Base-by-base conservation (phyloP, 2,113 vertebrate genomes). In the Arizona elegans region DNA sequence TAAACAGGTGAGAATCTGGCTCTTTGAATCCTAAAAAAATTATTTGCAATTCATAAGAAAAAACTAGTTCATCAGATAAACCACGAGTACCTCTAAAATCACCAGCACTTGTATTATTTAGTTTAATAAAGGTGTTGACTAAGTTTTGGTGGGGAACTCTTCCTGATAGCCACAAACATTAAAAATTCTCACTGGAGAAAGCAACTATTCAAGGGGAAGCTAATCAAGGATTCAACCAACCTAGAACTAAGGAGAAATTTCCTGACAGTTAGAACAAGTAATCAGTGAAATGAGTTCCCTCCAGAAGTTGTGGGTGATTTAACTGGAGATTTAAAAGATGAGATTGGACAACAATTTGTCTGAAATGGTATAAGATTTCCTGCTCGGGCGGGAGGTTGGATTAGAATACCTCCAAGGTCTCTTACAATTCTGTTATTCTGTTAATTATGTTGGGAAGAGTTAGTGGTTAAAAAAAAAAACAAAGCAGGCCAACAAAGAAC, bases 1-100 rank as follows among this genome's bases (percentile, higher is more conserved):
- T 97, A 99, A 99, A 96, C 99, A 99, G 98, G 99, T 99, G 93
- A 97, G 98, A 95, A 4, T 58, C 50, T 62, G 29, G 23, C 90
- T 93, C 91, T 24, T 56, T 65, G 21, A 88, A 58, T 90, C 52
- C 52, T 91, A 93, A 92, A 58, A 58, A 95, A 26, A 53, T 59
- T 91, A 43, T 53, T 81, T 21, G 33, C 33, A 81, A 81, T 54
- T 91, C 26, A 52, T 0, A n/a, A 85, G 88, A 23, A 91, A 5
- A 15, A 0, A 0, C 5, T 88, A 53, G 0, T 15, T 59, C 17
- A 23, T 58, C 29, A 86, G 21, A 17, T 24, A 21, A 87, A 6
- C 38, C 86, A 50, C 0, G 29, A 92, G 15, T 47, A 90, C 70
- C 38, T 92, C 38, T 90, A 52, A 53, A 94, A 93, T 87, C 55